phyloP scores from a whole-genome alignment of 2,797 vertebrate genomes.

The Tenualosa ilisha region DNA sequence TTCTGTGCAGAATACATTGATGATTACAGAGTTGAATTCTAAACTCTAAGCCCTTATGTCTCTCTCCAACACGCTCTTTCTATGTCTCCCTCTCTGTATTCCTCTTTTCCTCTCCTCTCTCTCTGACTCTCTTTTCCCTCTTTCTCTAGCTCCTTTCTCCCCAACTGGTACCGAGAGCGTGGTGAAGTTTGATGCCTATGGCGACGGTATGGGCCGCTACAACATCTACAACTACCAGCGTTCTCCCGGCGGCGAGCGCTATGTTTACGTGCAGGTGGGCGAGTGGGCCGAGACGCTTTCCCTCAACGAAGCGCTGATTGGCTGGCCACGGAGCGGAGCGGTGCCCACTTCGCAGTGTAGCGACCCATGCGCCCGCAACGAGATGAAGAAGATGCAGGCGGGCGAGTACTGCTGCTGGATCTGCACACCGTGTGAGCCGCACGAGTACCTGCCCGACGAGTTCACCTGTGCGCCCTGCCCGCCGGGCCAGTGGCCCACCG shows the following conservation, averaged over 20 bases:
- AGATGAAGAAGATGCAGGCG: conserved; percentile 99
- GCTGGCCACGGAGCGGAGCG: conserved; percentile 83
- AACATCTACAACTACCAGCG: conserved; percentile 98
- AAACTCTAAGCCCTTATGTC: not conserved
- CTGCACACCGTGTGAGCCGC: conserved; percentile 94
- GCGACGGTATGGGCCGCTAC: conserved; percentile 93
- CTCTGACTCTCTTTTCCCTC: conserved; percentile 30
- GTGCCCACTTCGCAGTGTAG: conserved; percentile 94
- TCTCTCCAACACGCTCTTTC: not conserved
- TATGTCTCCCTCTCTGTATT: conserved; percentile 28
- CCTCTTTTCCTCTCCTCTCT: conserved; percentile 1
- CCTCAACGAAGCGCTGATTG: conserved; percentile 85
- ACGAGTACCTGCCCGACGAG: conserved; percentile 92
- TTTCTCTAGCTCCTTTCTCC: conserved; percentile 84
- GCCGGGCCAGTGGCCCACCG: conserved; percentile 90
- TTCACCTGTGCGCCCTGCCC: conserved; percentile 93
- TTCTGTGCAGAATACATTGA: not conserved
- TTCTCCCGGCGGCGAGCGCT: conserved; percentile 71
- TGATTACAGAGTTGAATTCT: not conserved
- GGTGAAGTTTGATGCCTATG: conserved; percentile 94
- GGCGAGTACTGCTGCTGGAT: conserved; percentile 99
- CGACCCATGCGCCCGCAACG: conserved; percentile 93
- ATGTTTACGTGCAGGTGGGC: conserved; percentile 89
- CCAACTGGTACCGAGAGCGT: conserved; percentile 82
- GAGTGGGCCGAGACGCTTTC: conserved; percentile 94